Conservation (phyloP, 92 coral and sea anemone genomes). For the Zoanthus gigantus region DNA sequence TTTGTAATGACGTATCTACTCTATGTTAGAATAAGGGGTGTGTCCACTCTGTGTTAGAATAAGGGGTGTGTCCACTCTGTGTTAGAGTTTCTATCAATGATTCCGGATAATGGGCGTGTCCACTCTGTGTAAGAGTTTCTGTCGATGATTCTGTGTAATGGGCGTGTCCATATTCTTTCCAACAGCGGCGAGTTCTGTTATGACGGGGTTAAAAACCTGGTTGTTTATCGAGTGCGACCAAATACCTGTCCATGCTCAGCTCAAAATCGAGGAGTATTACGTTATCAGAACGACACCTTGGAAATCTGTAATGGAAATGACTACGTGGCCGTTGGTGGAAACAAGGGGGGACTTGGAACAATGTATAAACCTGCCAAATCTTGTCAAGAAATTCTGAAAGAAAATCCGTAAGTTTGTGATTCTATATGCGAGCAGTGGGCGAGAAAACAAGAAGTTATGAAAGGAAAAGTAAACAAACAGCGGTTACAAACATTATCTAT, state of each 20-base stretch:
- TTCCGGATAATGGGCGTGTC: too few relatives aligned
- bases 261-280: conserved; percentile 47
- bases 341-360: not conserved
- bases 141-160: not conserved
- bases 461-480: too few relatives aligned
- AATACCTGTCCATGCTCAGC: conserved; percentile 46
- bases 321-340: conserved; percentile 48
- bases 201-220: not conserved
- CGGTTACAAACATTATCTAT: too few relatives aligned
- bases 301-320: conserved; percentile 55
- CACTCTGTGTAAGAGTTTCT: too few relatives aligned
- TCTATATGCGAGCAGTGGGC: too few relatives aligned
- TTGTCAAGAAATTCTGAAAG: conserved; percentile 8
- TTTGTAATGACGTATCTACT: too few relatives aligned
- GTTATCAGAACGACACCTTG: conserved; percentile 46
- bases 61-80: too few relatives aligned
- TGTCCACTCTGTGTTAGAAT: too few relatives aligned
- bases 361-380: not conserved
- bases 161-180: not conserved
- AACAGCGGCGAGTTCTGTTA: not conserved
- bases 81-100: not conserved
- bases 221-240: conserved; percentile 48
- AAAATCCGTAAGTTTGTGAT: conserved; percentile 7
- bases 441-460: too few relatives aligned
- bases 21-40: too few relatives aligned